Evolutionary conservation across 2,113 vertebrate genomes (phyloP), one percentile per base, ranked within the genome.

Genomic region (Chunga burmeisteri): DNA sequence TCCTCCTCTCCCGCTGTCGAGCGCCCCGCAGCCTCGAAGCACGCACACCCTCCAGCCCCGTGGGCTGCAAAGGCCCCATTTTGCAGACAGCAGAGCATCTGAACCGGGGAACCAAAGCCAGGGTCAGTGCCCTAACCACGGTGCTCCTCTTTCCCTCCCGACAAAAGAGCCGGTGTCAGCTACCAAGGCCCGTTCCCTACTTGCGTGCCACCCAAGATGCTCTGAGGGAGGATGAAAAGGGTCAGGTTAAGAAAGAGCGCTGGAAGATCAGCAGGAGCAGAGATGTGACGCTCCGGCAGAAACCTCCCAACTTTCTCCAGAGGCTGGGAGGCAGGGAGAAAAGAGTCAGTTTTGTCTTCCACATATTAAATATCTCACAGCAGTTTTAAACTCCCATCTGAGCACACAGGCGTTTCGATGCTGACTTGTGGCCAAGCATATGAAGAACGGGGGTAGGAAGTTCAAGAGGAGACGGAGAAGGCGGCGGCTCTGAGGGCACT

Each of bases 381-480:
- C 44, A 75, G 68, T 81, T 84, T 86, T 79, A 77, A 95, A 93
- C 59, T 94, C 93, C 32, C 81, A 77, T 62, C 74, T 81, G 84
- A 91, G 73, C 40, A 79, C 56, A 81, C 34, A 84, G 52, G 56
- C 13, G 0, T 94, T 74, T 59, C 22, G 1, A 27, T 52, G 59
- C 15, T 92, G 90, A 77, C 80, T 84, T 38, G 72, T 52, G 83
- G 90, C 88, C 94, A 96, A 94, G 77, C 56, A 70, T 10, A 82
- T 40, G 55, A 89, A 87, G 91, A 89, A 96, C 10, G 15, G 46
- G 40, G 27, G 40, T 67, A 92, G 80, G 93, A 89, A 82, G 94
- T 89, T 91, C 91, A 95, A 91, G 61, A 94, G 84, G 46, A 94
- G 84, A 91, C 44, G 79, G 59, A 95, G 94, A 84, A 92, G 77